A percentile compares a stretch with the other conserved stretches of the same genome.
These are phyloP conservation scores for Petromus typicus DNA, from an alignment of 2,113 vertebrate genomes.

Conservation along the genomic window DNA sequence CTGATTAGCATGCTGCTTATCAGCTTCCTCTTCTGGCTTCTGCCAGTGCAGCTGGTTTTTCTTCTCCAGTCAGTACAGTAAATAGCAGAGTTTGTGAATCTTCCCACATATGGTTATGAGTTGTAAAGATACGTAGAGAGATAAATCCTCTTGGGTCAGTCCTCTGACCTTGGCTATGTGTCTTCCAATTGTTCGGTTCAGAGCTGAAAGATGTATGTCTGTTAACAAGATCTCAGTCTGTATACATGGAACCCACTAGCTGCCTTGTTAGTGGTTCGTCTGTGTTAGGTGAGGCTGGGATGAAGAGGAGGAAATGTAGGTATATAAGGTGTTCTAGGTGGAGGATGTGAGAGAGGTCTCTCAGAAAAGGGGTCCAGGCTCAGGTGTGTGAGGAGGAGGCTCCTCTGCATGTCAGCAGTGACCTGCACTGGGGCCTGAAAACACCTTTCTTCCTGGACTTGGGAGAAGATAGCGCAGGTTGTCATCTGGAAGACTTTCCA, in stretches of 20 bases:
- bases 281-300: background rate
- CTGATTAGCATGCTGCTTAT: background rate
- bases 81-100: background rate
- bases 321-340: background rate
- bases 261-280: background rate
- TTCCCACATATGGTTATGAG: background rate
- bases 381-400: background rate
- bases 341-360: background rate
- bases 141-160: background rate
- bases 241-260: background rate
- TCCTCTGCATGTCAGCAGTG: background rate
- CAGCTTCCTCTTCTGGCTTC: background rate
- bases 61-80: background rate
- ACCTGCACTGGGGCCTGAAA: background rate
- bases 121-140: background rate
- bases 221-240: background rate
- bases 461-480: background rate
- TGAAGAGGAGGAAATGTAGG: background rate
- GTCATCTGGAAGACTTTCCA: background rate
- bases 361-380: background rate
- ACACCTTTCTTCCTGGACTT: background rate
- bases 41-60: background rate
- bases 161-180: background rate
- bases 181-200: background rate
- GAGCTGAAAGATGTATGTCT: background rate